phyloP scores from a whole-genome alignment of 2,888 invertebrate genomes.

The Macrophya annulata region DNA sequence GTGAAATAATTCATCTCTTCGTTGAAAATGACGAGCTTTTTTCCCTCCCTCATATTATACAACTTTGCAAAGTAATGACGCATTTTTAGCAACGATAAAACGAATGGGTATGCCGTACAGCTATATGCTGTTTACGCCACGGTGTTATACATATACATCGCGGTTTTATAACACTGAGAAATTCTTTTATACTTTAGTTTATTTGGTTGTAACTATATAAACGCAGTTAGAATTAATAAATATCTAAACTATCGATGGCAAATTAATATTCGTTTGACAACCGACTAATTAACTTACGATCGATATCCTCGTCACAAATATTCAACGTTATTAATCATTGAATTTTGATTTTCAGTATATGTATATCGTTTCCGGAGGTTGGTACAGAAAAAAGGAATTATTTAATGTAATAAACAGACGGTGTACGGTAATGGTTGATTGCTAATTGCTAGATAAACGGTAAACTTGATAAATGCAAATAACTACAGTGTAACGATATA shows the following conservation, averaged over 20 bases:
- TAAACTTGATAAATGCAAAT: conserved; percentile 42
- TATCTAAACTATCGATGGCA: neutral
- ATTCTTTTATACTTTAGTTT: neutral
- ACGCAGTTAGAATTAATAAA: neutral
- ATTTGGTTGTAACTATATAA: neutral
- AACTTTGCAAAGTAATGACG: conserved; percentile 18
- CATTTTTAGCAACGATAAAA: neutral
- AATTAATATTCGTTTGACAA: neutral
- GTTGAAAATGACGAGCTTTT: conserved; percentile 31
- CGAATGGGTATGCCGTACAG: neutral
- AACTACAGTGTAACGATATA: conserved; percentile 19
- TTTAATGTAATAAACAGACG: conserved; percentile 8
- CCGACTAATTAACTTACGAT: conserved; percentile 22
- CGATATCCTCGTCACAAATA: neutral
- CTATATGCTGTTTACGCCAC: neutral
- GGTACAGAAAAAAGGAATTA: neutral
- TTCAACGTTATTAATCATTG: conserved; percentile 8
- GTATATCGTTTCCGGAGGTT: neutral
- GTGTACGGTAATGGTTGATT: conserved; percentile 4
- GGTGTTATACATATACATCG: neutral
- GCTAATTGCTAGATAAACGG: conserved; percentile 41
- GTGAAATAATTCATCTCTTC: conserved; percentile 40
- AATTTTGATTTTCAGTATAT: neutral
- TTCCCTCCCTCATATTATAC: neutral
- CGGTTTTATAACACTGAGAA: neutral